A percentile compares a stretch with the other conserved stretches of the same genome.
phyloP scores from a whole-genome alignment of 2,888 invertebrate species.

The Hirtodrosophila duncani region DNA sequence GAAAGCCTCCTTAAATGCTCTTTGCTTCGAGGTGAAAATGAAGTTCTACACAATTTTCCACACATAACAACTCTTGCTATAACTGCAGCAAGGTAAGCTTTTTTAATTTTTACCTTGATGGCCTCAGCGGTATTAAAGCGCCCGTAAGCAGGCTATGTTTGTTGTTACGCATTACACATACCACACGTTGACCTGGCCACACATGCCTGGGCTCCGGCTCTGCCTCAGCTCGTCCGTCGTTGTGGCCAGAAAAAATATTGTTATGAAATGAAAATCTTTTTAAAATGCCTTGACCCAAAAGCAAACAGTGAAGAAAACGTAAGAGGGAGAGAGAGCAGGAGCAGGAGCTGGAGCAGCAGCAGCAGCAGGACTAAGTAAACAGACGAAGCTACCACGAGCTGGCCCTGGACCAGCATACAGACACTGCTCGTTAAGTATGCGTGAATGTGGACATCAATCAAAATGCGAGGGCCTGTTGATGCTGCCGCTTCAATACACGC shows the following conservation, averaged over 20 bases:
- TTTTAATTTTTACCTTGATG: too few relatives aligned
- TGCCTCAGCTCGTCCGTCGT: conserved; percentile 27
- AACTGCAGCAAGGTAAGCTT: too few relatives aligned
- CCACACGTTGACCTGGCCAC: conserved; percentile 40
- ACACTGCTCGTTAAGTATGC: conserved; percentile 31
- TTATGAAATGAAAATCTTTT: conserved; percentile 64
- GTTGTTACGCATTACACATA: conserved; percentile 42
- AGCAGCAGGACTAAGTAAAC: conserved; percentile 43
- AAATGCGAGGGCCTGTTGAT: conserved; percentile 34
- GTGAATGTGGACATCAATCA: conserved; percentile 60
- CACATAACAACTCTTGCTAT: too few relatives aligned
- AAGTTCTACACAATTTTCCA: too few relatives aligned
- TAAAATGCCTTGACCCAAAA: conserved; percentile 59
- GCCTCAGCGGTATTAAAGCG: conserved; percentile 16
- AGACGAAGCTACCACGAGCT: conserved; percentile 18
- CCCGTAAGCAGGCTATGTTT: conserved; percentile 15
- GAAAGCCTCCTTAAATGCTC: too few relatives aligned
- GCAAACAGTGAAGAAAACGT: conserved; percentile 45
- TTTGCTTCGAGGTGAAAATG: too few relatives aligned
- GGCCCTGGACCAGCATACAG: conserved; percentile 15
- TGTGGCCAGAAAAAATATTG: conserved; percentile 37
- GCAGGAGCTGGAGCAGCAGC: not conserved
- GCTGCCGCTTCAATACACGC: conserved; percentile 31
- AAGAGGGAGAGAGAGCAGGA: conserved; percentile 1
- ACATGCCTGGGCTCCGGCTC: conserved; percentile 16